Evolutionary conservation across 2,888 invertebrate genomes (phyloP), one percentile per base, ranked within the genome.

Genomic region (Piscicola geometra): DNA sequence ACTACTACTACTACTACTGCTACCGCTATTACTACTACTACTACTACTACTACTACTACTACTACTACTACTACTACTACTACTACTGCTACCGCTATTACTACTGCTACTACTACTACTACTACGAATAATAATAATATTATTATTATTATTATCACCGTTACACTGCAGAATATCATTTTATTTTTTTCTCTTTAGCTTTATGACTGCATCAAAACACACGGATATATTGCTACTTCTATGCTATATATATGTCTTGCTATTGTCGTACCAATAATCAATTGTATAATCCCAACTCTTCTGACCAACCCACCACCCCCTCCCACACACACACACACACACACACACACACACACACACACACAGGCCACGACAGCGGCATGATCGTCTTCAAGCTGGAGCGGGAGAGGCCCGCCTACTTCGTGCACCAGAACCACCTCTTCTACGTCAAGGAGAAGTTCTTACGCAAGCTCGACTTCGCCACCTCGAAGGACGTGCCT

Each of bases 371-470:
- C 86, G 99, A 99, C 87, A 91, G 92, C 60, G 99, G 98, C 80
- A 93, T 94, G 93, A 90, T 94, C n/a, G 90, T 94, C 75, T 94
- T 93, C 87, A 91, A 86, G 86, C 86, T 97, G 82, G 96, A 97
- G 84, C 88, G 98, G 72, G 99, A 99, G 86, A 88, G 99, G 36
- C 99, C 99, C 0, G 96, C 98, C 0, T 95, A 93, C 84, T 93
- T 95, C 2, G 91, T 96, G 0, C 92, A 94, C 83, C 93, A 93
- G 75, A 97, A 98, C 84, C 87, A 93, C 80, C 88, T 98, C 60
- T 98, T 93, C 86, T 99, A 99, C 82, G 93, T 98, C 0, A 99
- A 99, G 85, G 97, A 98, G 79, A 90, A 92, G 82, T 93, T 90
- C 82, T 87, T 99, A 64, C 90, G 98, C 5, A 92, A 93, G 82